Conservation (phyloP, 1,140 invertebrate genomes). For the Lepidostoma basale region DNA sequence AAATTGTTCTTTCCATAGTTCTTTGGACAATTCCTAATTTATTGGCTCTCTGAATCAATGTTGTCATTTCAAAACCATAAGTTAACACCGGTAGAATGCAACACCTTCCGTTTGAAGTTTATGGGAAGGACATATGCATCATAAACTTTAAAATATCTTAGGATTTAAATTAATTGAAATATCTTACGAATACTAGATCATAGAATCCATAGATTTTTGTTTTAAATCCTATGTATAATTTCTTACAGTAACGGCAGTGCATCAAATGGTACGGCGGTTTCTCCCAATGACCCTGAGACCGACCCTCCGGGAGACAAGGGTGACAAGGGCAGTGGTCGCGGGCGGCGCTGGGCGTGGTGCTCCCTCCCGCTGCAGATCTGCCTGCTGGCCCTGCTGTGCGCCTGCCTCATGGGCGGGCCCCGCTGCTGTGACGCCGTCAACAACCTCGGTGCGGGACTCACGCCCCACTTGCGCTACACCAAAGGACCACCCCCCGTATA, state of each 20-base stretch:
- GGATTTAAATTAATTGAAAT: no score
- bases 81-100: no score
- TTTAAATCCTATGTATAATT: no score
- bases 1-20: no score
- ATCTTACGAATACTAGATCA: no score
- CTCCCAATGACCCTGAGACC: constrained; percentile 48
- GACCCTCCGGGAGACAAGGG: constrained; percentile 59
- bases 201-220: no score
- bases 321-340: constrained; percentile 63
- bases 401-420: constrained; percentile 79
- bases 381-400: constrained; percentile 79
- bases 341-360: constrained; percentile 77
- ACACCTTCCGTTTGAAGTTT: no score
- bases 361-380: constrained; percentile 84
- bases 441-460: constrained; percentile 79
- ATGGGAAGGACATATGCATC: no score
- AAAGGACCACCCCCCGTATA: constrained; percentile 84
- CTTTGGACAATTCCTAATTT: no score
- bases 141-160: no score
- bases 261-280: not conserved
- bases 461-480: constrained; percentile 83
- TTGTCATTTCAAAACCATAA: no score
- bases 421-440: constrained; percentile 86
- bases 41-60: no score
- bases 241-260: not conserved